These are phyloP conservation scores for Lethrus apterus DNA, from an alignment of 1,140 invertebrate genomes.

Conservation along the genomic window DNA sequence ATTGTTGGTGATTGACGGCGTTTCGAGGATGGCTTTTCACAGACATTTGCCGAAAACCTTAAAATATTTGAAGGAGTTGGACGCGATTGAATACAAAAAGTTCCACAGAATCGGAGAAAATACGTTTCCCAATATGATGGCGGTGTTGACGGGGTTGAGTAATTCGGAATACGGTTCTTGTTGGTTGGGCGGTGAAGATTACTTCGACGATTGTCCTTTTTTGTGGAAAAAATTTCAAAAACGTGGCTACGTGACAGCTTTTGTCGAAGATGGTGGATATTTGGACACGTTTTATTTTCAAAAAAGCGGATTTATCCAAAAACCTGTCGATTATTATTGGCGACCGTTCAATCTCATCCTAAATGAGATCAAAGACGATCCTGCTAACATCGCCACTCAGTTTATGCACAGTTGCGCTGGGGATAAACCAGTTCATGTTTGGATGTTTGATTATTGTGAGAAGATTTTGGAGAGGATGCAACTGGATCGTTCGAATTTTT, in stretches of 20 bases:
- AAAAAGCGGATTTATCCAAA: background rate
- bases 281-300: background rate
- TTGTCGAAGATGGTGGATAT: background rate
- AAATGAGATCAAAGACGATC: background rate
- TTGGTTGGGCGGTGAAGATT: background rate
- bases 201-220: background rate
- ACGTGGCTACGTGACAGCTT: background rate
- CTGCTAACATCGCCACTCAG: background rate
- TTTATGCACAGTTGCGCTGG: background rate
- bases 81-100: background rate
- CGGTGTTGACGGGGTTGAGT: background rate
- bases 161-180: background rate
- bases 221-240: background rate
- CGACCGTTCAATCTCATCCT: conserved; percentile 2
- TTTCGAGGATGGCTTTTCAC: background rate
- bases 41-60: background rate
- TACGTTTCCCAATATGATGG: conserved; percentile 3
- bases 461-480: background rate
- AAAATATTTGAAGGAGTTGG: conserved; percentile 1
- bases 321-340: conserved; percentile 9
- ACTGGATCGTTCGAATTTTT: background rate
- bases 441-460: background rate
- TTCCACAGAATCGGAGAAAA: conserved; percentile 5
- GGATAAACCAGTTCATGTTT: background rate
- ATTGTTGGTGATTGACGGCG: background rate